Percentiles rank a stretch among this genome's conserved stretches.
phyloP scores from a whole-genome alignment of 1,140 invertebrate species.

The Onthophagus taurus region DNA sequence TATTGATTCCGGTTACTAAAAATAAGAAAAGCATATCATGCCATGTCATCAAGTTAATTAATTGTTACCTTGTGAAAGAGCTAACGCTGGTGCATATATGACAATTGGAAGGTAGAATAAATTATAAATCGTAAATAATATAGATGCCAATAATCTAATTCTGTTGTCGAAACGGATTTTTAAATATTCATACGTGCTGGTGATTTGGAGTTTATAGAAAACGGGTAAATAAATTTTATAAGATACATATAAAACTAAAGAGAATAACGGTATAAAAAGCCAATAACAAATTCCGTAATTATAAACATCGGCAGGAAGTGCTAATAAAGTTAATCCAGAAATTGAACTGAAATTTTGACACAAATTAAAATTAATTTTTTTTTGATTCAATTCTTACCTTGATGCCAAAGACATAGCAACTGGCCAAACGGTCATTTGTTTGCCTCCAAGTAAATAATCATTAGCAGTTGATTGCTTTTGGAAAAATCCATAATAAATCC shows the following conservation, averaged over 20 bases:
- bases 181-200: slow-evolving; percentile 63
- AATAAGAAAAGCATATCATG: background rate
- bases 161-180: slow-evolving; percentile 44
- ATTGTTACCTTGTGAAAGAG: slow-evolving; percentile 34
- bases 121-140: slow-evolving; percentile 42
- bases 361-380: background rate
- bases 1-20: slow-evolving; percentile 56
- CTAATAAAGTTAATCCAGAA: slow-evolving; percentile 67
- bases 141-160: slow-evolving; percentile 49
- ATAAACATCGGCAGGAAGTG: slow-evolving; percentile 60
- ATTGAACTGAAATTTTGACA: slow-evolving; percentile 53
- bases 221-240: slow-evolving; percentile 50
- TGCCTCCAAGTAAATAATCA: slow-evolving; percentile 52
- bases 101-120: slow-evolving; percentile 48
- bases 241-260: slow-evolving; percentile 51
- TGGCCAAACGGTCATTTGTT: slow-evolving; percentile 47
- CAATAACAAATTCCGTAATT: slow-evolving; percentile 57
- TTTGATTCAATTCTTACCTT: background rate
- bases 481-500: slow-evolving; percentile 66
- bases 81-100: slow-evolving; percentile 52
- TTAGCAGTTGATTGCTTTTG: slow-evolving; percentile 31
- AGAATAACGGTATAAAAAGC: slow-evolving; percentile 47
- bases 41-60: background rate
- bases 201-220: slow-evolving; percentile 65
- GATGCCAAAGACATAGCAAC: slow-evolving; percentile 45